Evolutionary conservation across 2,888 invertebrate species (phyloP).

Genomic region (Brenthis hecate): DNA sequence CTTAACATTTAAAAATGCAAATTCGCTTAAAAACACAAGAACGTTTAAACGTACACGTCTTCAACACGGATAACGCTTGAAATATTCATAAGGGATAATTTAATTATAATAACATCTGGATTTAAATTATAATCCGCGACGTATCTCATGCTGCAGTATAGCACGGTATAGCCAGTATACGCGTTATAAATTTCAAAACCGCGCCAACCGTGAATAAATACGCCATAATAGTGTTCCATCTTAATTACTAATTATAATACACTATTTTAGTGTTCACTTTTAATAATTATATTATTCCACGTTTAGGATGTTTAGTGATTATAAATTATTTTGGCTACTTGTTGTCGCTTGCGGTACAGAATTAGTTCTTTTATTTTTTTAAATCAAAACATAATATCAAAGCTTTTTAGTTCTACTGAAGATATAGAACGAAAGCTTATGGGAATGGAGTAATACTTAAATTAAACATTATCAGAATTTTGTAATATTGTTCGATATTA

Average conservation of each 20-base stretch:
- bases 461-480: too few species aligned
- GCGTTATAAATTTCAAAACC: slow-evolving; percentile 34
- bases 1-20: slow-evolving; percentile 61
- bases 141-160: slow-evolving; percentile 22
- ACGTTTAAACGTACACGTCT: slow-evolving; percentile 50
- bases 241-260: slow-evolving; percentile 38
- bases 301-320: slow-evolving; percentile 10
- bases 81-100: slow-evolving; percentile 62
- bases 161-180: slow-evolving; percentile 25
- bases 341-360: too few species aligned
- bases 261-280: slow-evolving; percentile 20
- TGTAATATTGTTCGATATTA: too few species aligned
- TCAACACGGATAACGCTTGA: slow-evolving; percentile 48
- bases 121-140: slow-evolving; percentile 34
- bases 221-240: slow-evolving; percentile 37
- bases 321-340: neutral
- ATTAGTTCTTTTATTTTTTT: too few species aligned
- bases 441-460: too few species aligned
- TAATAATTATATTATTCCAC: slow-evolving; percentile 24
- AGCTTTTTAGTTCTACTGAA: too few species aligned
- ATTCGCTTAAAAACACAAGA: slow-evolving; percentile 57
- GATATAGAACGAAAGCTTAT: too few species aligned
- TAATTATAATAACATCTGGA: slow-evolving; percentile 51
- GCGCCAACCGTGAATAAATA: slow-evolving; percentile 37
- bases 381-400: too few species aligned